phyloP scores from a whole-genome alignment of 1,140 invertebrate species.

The Penaeus indicus region DNA sequence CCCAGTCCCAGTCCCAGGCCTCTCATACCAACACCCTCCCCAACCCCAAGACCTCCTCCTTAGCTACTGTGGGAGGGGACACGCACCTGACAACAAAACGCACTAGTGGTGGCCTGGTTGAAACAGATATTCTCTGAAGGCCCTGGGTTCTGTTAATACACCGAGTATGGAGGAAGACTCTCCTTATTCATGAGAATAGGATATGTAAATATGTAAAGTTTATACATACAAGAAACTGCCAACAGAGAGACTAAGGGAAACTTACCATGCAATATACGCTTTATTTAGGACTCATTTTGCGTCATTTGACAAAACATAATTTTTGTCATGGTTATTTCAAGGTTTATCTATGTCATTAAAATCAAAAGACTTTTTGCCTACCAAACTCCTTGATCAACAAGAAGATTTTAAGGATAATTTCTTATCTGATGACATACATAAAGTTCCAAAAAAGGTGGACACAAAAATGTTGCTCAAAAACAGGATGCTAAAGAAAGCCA shows the following conservation, averaged over 20 bases:
- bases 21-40: conserved; percentile 50
- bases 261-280: conserved; percentile 52
- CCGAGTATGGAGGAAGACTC: background rate
- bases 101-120: conserved; percentile 49
- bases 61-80: conserved; percentile 11
- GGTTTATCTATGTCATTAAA: conserved; percentile 32
- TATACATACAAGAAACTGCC: conserved; percentile 47
- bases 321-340: conserved; percentile 52
- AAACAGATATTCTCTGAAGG: conserved; percentile 58
- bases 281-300: conserved; percentile 42
- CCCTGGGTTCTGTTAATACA: background rate
- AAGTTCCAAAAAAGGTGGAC: no score
- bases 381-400: background rate
- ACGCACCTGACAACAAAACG: conserved; percentile 33
- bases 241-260: conserved; percentile 45
- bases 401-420: no score
- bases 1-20: background rate
- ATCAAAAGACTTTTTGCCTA: conserved; percentile 39
- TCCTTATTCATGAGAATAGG: conserved; percentile 18
- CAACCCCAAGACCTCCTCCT: conserved; percentile 55
- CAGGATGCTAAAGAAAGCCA: no score
- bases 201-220: conserved; percentile 61
- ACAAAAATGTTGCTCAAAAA: no score
- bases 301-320: conserved; percentile 47
- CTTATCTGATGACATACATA: no score